Evolutionary conservation across 2,113 vertebrate genomes (phyloP).

Genomic region (Melanotaenia duboulayi): DNA sequence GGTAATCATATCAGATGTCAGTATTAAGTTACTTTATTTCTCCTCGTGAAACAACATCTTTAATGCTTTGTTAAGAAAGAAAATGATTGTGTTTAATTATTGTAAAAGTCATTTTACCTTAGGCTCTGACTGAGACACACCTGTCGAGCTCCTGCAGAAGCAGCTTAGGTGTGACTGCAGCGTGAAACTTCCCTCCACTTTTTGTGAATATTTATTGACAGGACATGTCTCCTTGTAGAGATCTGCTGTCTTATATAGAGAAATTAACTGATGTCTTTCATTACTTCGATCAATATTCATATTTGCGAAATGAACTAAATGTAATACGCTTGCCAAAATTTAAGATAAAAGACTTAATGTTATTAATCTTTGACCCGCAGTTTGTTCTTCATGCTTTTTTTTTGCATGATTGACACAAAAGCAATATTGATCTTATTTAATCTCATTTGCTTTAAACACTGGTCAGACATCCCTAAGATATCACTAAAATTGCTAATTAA

Average conservation of each 20-base stretch:
- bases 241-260: conserved; percentile 42
- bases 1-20: no score
- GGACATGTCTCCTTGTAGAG: conserved; percentile 41
- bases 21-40: neutral
- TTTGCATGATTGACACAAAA: no score
- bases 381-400: no score
- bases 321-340: neutral
- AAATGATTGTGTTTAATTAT: no score
- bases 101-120: no score
- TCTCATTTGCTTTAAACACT: no score
- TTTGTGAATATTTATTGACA: conserved; percentile 55
- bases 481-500: no score
- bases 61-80: no score
- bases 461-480: no score
- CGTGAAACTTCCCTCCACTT: conserved; percentile 22
- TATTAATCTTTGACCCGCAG: no score
- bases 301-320: neutral
- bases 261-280: conserved; percentile 22
- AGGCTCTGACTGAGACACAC: conserved; percentile 12
- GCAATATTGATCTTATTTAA: no score
- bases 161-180: conserved; percentile 28
- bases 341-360: neutral
- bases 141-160: neutral
- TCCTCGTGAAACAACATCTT: neutral
- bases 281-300: conserved; percentile 10